These are phyloP conservation scores for Parasteatoda tepidariorum DNA, from an alignment of 1,140 invertebrate species.

Conservation along the genomic window DNA sequence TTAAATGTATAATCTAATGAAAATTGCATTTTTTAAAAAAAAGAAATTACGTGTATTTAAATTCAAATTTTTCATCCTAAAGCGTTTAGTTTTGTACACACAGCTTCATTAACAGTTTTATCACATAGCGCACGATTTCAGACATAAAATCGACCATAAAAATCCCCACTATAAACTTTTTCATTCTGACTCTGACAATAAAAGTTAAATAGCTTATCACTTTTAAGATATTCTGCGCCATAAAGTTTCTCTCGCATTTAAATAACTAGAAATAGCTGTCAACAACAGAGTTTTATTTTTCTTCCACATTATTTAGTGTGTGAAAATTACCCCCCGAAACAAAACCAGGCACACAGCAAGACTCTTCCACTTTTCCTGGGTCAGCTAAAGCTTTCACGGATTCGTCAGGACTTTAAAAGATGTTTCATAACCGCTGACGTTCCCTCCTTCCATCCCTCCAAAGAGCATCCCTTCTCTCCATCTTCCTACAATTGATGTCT, in stretches of 20 bases:
- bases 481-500: conserved; percentile 56
- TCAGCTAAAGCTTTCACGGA: conserved; percentile 47
- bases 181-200: no score
- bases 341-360: not conserved
- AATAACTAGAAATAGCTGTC: not conserved
- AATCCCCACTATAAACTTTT: no score
- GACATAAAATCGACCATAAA: no score
- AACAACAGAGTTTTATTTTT: not conserved
- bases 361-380: not conserved
- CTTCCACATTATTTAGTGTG: not conserved
- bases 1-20: no score
- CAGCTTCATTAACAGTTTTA: no score
- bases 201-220: not conserved
- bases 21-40: no score
- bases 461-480: conserved; percentile 24
- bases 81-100: no score
- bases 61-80: no score
- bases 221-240: not conserved
- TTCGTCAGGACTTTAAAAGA: conserved; percentile 60
- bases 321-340: conserved; percentile 18
- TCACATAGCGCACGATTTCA: no score
- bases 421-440: conserved; percentile 60
- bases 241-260: not conserved
- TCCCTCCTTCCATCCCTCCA: conserved; percentile 17
- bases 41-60: no score